Evolutionary conservation across 2,888 invertebrate species (phyloP).

Genomic region (Trichacis sp.): DNA sequence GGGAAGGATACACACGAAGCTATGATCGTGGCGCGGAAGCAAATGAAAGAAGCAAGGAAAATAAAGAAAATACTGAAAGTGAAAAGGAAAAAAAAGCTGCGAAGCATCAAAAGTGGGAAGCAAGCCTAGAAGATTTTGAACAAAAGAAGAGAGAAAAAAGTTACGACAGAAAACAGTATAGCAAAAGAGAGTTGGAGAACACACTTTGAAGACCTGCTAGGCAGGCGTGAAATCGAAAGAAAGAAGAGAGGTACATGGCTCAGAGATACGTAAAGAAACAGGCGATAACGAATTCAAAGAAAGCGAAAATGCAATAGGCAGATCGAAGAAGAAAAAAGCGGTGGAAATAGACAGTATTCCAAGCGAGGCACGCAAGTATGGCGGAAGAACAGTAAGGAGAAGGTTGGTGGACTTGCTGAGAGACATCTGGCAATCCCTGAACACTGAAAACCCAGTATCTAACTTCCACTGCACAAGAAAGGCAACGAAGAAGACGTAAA

Average conservation of each 20-base stretch:
- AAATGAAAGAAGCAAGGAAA: slow-evolving; percentile 2
- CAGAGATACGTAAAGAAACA: neutral
- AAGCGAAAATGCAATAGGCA: neutral
- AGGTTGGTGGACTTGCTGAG: neutral
- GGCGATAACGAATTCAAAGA: neutral
- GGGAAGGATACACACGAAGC: slow-evolving; percentile 2
- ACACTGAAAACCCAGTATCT: slow-evolving; percentile 29
- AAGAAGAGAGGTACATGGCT: neutral
- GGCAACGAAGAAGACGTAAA: slow-evolving; percentile 13
- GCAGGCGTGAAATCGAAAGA: neutral
- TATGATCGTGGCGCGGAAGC: neutral
- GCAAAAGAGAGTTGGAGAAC: neutral
- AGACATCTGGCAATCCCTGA: slow-evolving; percentile 25
- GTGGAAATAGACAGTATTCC: slow-evolving; percentile 24
- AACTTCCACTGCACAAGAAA: slow-evolving; percentile 34
- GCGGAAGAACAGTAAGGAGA: slow-evolving; percentile 4
- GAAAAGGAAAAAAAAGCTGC: slow-evolving; percentile 14
- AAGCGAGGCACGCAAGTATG: slow-evolving; percentile 34
- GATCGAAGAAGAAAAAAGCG: slow-evolving; percentile 19
- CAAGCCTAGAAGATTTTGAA: neutral
- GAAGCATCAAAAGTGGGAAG: neutral
- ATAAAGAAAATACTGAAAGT: slow-evolving; percentile 1
- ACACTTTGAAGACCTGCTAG: slow-evolving; percentile 13
- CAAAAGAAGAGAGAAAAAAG: neutral
- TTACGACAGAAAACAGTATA: neutral